Percentiles rank a stretch among this genome's conserved stretches.
phyloP scores from a whole-genome alignment of 2,888 invertebrate species.

The Lasioglossum marginatum region DNA sequence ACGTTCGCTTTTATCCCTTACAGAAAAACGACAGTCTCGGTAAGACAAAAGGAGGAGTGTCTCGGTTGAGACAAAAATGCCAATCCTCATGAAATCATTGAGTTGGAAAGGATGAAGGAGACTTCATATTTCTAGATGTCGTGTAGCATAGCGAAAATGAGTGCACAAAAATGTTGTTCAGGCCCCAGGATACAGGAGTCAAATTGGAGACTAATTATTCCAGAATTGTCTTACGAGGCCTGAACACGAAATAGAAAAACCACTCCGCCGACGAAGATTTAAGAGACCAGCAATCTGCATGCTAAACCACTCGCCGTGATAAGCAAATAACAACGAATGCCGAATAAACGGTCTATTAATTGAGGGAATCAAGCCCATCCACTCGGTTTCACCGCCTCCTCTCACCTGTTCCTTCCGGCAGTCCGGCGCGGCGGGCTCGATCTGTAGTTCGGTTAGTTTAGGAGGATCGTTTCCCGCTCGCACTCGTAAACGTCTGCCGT shows the following conservation, averaged over 20 bases:
- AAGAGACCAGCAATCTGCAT: neutral
- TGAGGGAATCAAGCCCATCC: neutral
- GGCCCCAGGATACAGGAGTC: neutral
- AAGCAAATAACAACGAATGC: neutral
- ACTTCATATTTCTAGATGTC: no score
- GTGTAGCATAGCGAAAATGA: no score
- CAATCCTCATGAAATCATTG: no score
- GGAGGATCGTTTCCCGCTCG: slow-evolving; percentile 60
- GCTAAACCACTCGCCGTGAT: neutral
- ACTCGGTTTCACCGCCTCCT: neutral
- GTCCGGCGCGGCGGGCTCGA: neutral
- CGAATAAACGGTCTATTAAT: neutral
- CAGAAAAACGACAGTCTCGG: no score
- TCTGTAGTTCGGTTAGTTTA: slow-evolving; percentile 43
- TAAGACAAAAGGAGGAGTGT: no score
- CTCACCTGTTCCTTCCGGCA: slow-evolving; percentile 3
- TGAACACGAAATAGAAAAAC: neutral
- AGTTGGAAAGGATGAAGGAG: no score
- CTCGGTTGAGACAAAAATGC: no score
- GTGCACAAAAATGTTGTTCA: no score
- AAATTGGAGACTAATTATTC: neutral
- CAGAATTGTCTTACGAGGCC: neutral
- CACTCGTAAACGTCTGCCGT: slow-evolving; percentile 65
- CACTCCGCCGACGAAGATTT: neutral
- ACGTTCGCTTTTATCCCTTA: no score